phyloP scores from a whole-genome alignment of 2,797 vertebrate genomes.

The Anguilla obscura region DNA sequence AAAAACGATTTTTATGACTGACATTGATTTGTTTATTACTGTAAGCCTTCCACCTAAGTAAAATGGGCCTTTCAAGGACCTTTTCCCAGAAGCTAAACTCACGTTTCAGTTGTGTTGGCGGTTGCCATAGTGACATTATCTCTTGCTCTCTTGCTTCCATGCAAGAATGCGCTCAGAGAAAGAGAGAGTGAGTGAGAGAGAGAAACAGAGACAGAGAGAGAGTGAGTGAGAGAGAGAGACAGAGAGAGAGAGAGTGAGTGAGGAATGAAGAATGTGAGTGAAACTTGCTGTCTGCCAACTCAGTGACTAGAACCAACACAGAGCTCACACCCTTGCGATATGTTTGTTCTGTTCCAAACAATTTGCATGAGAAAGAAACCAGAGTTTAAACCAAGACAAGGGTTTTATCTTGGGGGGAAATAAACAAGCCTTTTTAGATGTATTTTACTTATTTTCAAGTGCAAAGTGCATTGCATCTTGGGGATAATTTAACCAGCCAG shows the following conservation, averaged over 20 bases:
- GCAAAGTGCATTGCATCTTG: not conserved
- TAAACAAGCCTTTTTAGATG: too few relatives aligned
- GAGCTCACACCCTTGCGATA: not conserved
- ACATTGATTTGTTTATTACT: not conserved
- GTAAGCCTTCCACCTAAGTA: not conserved
- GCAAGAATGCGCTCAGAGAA: not conserved
- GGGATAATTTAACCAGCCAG: not conserved
- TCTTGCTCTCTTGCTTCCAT: not conserved
- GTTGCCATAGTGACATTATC: slow-evolving; percentile 15
- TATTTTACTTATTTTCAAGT: not conserved
- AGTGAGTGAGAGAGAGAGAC: too few relatives aligned
- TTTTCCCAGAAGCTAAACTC: not conserved
- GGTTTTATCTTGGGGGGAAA: not conserved
- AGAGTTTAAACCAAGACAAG: not conserved
- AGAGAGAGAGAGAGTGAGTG: too few relatives aligned
- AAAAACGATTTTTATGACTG: not conserved
- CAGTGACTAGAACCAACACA: not conserved
- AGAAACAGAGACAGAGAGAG: too few relatives aligned
- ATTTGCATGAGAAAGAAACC: not conserved
- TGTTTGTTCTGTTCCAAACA: not conserved
- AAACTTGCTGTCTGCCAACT: not conserved
- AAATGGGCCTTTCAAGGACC: not conserved
- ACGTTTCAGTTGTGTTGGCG: not conserved
- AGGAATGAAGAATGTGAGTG: slow-evolving; percentile 3
- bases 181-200: not conserved